phyloP scores from a whole-genome alignment of 1,140 invertebrate species.

The Trichomalopsis sarcophagae region DNA sequence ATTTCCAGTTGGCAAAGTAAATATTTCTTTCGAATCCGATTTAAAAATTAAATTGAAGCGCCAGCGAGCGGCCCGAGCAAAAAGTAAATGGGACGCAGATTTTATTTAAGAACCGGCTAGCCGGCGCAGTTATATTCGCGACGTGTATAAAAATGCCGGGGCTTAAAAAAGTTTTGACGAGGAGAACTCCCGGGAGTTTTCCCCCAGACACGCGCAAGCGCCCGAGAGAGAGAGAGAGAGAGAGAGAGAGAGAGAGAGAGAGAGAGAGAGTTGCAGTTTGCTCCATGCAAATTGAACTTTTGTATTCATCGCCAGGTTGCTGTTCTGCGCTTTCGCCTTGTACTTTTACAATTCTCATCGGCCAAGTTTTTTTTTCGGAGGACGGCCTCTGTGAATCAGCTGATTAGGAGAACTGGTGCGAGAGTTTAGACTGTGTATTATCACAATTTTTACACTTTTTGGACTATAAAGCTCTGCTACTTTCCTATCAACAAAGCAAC shows the following conservation, averaged over 20 bases:
- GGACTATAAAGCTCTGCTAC: too few species aligned
- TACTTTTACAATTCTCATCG: neutral
- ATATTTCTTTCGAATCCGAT: neutral
- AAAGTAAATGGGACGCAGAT: slow-evolving; percentile 17
- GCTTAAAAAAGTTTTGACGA: slow-evolving; percentile 34
- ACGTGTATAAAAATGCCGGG: slow-evolving; percentile 6
- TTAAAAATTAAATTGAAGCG: slow-evolving; percentile 24
- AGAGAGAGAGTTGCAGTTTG: neutral
- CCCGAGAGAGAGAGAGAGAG: neutral
- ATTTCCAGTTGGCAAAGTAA: neutral
- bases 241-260: too few species aligned
- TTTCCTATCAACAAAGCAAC: neutral
- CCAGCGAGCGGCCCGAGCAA: neutral
- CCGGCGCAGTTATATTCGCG: neutral
- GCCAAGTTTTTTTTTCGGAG: neutral
- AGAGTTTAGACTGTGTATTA: too few species aligned
- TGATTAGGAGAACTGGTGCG: too few species aligned
- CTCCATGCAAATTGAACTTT: slow-evolving; percentile 29
- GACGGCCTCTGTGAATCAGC: too few species aligned
- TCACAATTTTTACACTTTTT: too few species aligned
- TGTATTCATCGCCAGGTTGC: slow-evolving; percentile 2
- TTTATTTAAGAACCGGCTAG: slow-evolving; percentile 1
- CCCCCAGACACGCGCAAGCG: neutral
- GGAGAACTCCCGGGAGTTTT: slow-evolving; percentile 9
- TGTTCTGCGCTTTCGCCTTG: neutral